Conservation (phyloP, 2,888 invertebrate species). For the Peribatodes rhomboidaria region DNA sequence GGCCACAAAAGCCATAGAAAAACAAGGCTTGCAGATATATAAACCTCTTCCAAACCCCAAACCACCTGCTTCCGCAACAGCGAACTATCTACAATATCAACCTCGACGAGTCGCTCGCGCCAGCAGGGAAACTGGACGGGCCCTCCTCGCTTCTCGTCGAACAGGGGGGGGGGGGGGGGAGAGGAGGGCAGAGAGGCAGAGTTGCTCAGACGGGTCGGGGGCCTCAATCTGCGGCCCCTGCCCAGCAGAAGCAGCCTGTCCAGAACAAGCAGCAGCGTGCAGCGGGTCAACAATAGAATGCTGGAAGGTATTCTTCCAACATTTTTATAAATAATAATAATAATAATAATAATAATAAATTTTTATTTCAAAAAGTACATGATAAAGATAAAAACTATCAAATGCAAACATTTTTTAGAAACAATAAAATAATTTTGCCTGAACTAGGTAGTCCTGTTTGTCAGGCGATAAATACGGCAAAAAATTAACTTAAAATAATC, state of each 20-base stretch:
- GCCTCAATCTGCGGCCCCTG: background rate
- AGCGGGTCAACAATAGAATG: background rate
- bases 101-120: slow-evolving; percentile 1
- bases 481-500: too few species aligned
- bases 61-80: background rate
- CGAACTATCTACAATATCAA: background rate
- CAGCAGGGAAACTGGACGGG: slow-evolving; percentile 22
- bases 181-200: slow-evolving; percentile 14
- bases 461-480: too few species aligned
- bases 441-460: too few species aligned
- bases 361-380: too few species aligned
- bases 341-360: too few species aligned
- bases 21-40: slow-evolving; percentile 15
- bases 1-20: slow-evolving; percentile 19
- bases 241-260: background rate
- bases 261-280: background rate
- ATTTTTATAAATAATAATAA: too few species aligned
- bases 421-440: too few species aligned
- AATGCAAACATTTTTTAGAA: too few species aligned
- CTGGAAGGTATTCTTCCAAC: background rate
- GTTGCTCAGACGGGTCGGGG: slow-evolving; percentile 2
- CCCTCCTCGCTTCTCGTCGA: slow-evolving; percentile 17
- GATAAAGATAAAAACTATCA: too few species aligned
- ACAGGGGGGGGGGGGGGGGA: slow-evolving; percentile 42
- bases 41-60: background rate